Evolutionary conservation across 2,888 invertebrate genomes (phyloP), one percentile per base, ranked within the genome.

Genomic region (Epinotia bilunana): DNA sequence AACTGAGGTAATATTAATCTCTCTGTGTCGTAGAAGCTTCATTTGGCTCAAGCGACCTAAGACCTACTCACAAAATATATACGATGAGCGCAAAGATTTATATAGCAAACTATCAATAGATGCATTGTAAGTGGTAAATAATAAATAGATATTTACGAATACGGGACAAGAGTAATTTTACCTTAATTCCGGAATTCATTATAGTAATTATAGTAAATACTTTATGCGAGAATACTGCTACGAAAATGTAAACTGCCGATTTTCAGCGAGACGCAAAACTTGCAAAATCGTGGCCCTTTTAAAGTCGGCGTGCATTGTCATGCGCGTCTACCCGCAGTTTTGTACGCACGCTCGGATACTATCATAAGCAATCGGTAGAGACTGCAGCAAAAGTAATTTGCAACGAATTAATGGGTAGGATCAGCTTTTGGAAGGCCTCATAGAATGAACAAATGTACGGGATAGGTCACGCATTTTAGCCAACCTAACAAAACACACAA

Each of bases 131-230:
- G 23, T 28, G 2, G 46, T 46, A 13, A 46, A 12, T 49, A 49
- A 3, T 13, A 43, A 16, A 3, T 49, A 4, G 16, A 12, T 11
- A 46, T 11, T 13, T 46, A 57, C 3, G 20, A 33, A 18, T 18
- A 57, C 39, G 55, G 13, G 39, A 39, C 55, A n/a, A 39, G 20
- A 46, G 18, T 53, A 33, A 57, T 64, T 16, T 60, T 65, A 65
- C 65, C 72, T 60, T 67, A 43, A 33, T 67, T 20, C 20, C 49
- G 11, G 65, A 13, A 39, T 67, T 67, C 72, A 73, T 73, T 39
- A 11, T 65, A 58, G 58, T 33, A 18, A 23, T 23, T 13, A 33
- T 0, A 72, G 16, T 13, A 58, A 53, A 49, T 16, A 68, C 57
- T 58, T 43, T 58, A 53, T 55, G 33, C 13, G 6, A 55, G 9